phyloP scores from a whole-genome alignment of 2,888 invertebrate species.

The Callimorpha dominula region DNA sequence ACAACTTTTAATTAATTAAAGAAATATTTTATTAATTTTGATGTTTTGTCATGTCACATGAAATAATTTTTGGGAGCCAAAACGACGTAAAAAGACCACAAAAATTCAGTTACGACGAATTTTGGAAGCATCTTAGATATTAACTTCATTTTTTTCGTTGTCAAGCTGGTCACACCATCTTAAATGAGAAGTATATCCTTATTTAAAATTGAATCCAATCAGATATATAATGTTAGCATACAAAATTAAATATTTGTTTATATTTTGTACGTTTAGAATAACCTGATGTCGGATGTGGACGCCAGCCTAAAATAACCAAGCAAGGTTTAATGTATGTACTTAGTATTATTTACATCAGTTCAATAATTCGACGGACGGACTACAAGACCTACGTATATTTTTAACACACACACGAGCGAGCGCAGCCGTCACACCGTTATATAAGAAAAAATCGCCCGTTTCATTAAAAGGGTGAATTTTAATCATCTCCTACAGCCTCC shows the following conservation, averaged over 20 bases:
- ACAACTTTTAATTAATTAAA: background rate
- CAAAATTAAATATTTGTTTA: background rate
- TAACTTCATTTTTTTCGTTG: background rate
- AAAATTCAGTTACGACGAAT: background rate
- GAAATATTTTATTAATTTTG: background rate
- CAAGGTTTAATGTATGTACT: no score
- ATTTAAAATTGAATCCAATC: background rate
- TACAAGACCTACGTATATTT: slow-evolving; percentile 60
- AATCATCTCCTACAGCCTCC: background rate
- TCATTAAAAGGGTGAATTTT: background rate
- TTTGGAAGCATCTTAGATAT: background rate
- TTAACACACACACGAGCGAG: slow-evolving; percentile 21
- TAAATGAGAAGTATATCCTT: background rate
- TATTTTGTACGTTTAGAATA: background rate
- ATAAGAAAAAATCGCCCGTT: background rate
- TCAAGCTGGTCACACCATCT: slow-evolving; percentile 10
- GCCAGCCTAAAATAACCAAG: slow-evolving; percentile 12
- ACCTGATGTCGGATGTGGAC: background rate
- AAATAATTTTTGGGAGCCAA: background rate
- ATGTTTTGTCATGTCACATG: background rate
- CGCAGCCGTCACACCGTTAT: slow-evolving; percentile 22
- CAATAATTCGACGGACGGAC: slow-evolving; percentile 66
- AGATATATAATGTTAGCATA: background rate
- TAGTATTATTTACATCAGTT: slow-evolving; percentile 33
- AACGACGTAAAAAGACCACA: background rate